phyloP scores from a whole-genome alignment of 2,113 vertebrate genomes.

The Hepsetus odoe region DNA sequence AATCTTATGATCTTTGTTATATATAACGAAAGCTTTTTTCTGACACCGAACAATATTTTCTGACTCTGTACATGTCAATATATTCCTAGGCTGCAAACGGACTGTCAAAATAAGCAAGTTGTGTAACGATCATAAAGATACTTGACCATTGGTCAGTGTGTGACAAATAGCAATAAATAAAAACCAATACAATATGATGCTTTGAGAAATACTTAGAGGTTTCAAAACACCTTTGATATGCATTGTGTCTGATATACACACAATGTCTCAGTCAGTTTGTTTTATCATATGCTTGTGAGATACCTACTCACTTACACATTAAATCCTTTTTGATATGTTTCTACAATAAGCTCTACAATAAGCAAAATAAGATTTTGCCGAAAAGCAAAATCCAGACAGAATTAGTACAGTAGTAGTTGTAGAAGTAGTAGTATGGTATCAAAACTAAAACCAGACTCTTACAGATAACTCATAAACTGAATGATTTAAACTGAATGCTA shows the following conservation, averaged over 20 bases:
- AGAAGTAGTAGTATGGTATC: too few relatives aligned
- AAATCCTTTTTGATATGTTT: background rate
- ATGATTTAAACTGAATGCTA: too few relatives aligned
- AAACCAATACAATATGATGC: background rate
- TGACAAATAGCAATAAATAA: background rate
- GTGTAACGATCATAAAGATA: too few relatives aligned
- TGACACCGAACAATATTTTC: background rate
- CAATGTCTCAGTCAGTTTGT: background rate
- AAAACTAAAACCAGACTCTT: too few relatives aligned
- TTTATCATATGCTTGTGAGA: background rate
- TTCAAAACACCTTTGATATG: background rate
- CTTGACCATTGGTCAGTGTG: background rate
- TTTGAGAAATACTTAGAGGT: background rate
- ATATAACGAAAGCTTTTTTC: background rate
- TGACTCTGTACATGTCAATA: background rate
- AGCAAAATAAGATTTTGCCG: too few relatives aligned
- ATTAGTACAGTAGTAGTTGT: too few relatives aligned
- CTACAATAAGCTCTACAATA: background rate
- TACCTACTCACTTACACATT: background rate
- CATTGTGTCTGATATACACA: background rate
- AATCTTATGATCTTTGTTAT: background rate
- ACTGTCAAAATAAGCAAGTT: too few relatives aligned
- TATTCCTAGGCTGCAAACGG: background rate
- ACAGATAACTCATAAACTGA: too few relatives aligned
- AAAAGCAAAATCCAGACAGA: too few relatives aligned